These are phyloP conservation scores for Scaeva pyrastri DNA, from an alignment of 2,888 invertebrate species.

Conservation along the genomic window DNA sequence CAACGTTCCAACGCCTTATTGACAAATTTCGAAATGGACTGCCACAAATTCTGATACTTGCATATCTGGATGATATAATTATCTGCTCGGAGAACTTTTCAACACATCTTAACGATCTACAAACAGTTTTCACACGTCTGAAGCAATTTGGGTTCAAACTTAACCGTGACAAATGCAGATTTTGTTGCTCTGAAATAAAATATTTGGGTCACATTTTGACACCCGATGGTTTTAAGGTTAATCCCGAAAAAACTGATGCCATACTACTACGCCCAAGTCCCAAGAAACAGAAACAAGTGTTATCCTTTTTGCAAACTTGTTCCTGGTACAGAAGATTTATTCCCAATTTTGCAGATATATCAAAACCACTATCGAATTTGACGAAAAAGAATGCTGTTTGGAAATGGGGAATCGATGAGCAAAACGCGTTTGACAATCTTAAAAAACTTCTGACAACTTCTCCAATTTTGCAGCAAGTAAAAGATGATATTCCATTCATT, in stretches of 20 bases:
- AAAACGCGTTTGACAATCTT: conserved; percentile 28
- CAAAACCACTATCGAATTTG: conserved; percentile 76
- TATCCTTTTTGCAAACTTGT: conserved; percentile 77
- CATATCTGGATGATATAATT: conserved; percentile 6
- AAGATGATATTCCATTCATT: conserved; percentile 72
- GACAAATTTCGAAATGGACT: neutral
- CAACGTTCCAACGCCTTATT: conserved; percentile 81
- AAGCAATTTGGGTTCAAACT: no score
- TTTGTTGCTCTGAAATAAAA: conserved; percentile 20
- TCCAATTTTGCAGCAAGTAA: neutral
- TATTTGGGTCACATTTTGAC: conserved; percentile 38
- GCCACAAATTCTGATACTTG: conserved; percentile 72
- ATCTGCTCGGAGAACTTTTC: no score
- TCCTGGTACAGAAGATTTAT: conserved; percentile 79
- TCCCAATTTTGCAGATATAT: conserved; percentile 79
- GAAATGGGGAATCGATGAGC: conserved; percentile 43
- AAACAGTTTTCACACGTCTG: no score
- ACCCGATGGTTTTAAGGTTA: neutral
- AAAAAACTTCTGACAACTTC: neutral
- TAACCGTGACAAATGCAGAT: no score
- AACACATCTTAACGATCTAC: no score
- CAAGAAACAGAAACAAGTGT: conserved; percentile 73
- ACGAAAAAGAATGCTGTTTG: conserved; percentile 60
- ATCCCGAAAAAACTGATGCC: neutral
- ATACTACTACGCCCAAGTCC: neutral